phyloP scores from a whole-genome alignment of 23 tunicate species.

The Halocynthia roretzi region DNA sequence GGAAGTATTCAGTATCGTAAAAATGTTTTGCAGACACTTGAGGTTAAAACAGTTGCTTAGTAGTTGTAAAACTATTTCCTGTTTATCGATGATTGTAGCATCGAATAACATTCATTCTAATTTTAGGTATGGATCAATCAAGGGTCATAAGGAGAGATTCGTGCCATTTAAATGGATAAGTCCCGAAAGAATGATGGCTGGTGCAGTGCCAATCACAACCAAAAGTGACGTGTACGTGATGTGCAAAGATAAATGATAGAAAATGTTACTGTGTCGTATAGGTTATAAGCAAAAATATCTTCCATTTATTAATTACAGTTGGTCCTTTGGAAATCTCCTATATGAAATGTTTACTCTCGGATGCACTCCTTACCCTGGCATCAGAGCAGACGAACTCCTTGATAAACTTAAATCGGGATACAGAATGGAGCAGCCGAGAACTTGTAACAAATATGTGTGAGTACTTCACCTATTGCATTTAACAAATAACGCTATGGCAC shows the following conservation, averaged over 20 bases:
- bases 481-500: too few species aligned
- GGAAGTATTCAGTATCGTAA: too few species aligned
- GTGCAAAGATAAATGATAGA: background rate
- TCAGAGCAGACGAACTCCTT: constrained; percentile 30
- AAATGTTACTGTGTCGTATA: background rate
- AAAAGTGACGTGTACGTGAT: constrained; percentile 88
- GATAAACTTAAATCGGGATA: constrained; percentile 50
- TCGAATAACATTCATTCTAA: too few species aligned
- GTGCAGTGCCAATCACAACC: constrained; percentile 72
- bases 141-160: constrained; percentile 58
- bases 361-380: constrained; percentile 60
- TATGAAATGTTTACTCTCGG: constrained; percentile 86
- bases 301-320: constrained; percentile 17
- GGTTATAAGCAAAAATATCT: background rate
- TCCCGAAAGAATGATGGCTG: constrained; percentile 88
- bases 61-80: too few species aligned
- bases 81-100: too few species aligned
- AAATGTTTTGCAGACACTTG: too few species aligned
- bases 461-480: background rate
- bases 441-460: constrained; percentile 64
- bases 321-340: constrained; percentile 80
- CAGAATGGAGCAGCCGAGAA: constrained; percentile 59
- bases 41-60: too few species aligned
- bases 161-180: constrained; percentile 89
- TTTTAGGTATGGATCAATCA: constrained; percentile 62